Percentiles rank a stretch among this genome's conserved stretches.
These are phyloP conservation scores for Sula dactylatra DNA, from an alignment of 2,113 vertebrate genomes.

Conservation along the genomic window DNA sequence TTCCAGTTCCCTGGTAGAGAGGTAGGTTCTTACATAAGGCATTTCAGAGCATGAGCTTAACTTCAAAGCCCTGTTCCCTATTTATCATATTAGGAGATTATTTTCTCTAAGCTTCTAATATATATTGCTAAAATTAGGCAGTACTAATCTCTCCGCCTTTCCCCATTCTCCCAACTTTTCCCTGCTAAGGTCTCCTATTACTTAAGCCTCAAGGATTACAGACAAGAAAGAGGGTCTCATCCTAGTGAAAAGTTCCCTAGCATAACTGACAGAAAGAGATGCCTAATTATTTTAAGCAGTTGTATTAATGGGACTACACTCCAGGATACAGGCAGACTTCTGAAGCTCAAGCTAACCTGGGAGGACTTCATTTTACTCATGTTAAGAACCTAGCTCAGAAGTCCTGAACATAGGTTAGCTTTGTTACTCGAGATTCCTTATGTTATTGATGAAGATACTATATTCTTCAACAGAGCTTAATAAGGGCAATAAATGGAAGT, in stretches of 20 bases:
- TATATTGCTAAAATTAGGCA: constrained; percentile 14
- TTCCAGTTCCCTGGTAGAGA: not conserved
- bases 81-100: constrained; percentile 4
- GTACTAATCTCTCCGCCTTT: not conserved
- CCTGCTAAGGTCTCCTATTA: not conserved
- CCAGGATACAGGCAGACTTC: not conserved
- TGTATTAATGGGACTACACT: not conserved
- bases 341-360: not conserved
- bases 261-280: not conserved
- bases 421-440: not conserved
- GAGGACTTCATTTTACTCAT: not conserved
- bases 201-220: not conserved
- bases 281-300: not conserved
- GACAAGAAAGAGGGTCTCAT: not conserved
- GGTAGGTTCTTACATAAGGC: not conserved
- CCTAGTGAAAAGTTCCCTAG: not conserved
- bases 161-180: not conserved
- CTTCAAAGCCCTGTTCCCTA: not conserved
- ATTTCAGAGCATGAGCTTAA: not conserved
- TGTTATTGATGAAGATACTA: not conserved
- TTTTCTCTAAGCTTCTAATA: not conserved
- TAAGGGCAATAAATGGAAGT: not conserved
- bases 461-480: not conserved
- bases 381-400: not conserved
- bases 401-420: not conserved